phyloP scores from a whole-genome alignment of 2,113 vertebrate genomes.

The Hemicordylus capensis region DNA sequence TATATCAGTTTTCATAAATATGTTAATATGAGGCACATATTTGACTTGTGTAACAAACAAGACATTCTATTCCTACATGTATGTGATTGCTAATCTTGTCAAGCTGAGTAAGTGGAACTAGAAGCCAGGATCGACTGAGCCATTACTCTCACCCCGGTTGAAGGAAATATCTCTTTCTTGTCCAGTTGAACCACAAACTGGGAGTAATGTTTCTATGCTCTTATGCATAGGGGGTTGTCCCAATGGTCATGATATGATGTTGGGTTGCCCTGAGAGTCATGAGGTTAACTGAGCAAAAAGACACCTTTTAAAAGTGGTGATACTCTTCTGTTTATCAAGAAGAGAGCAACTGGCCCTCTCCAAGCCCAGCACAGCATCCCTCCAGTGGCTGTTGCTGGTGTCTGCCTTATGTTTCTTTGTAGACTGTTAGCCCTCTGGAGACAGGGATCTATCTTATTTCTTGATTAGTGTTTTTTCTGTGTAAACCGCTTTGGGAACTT shows the following conservation, averaged over 20 bases:
- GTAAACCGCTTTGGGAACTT: too few relatives aligned
- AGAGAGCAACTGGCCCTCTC: too few relatives aligned
- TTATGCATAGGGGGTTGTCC: background rate
- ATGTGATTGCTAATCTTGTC: slow-evolving; percentile 34
- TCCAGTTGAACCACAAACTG: background rate
- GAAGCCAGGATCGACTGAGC: background rate
- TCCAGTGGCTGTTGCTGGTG: too few relatives aligned
- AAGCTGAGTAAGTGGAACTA: slow-evolving; percentile 15
- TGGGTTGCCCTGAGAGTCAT: too few relatives aligned
- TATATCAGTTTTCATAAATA: slow-evolving; percentile 51
- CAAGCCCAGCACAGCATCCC: too few relatives aligned
- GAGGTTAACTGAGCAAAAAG: too few relatives aligned
- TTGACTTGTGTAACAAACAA: slow-evolving; percentile 31
- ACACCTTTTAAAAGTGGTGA: too few relatives aligned
- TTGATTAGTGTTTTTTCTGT: too few relatives aligned
- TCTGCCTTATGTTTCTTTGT: too few relatives aligned
- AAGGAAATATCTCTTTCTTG: background rate
- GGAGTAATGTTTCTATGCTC: background rate
- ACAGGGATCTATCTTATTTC: too few relatives aligned
- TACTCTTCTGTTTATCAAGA: too few relatives aligned
- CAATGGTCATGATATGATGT: background rate
- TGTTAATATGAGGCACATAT: slow-evolving; percentile 32
- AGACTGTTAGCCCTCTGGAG: too few relatives aligned
- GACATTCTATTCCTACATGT: slow-evolving; percentile 19
- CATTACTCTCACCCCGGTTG: background rate